These are phyloP conservation scores for Hydrozoanthus tunicans DNA, from an alignment of 64 coral and sea anemone species.

Conservation along the genomic window DNA sequence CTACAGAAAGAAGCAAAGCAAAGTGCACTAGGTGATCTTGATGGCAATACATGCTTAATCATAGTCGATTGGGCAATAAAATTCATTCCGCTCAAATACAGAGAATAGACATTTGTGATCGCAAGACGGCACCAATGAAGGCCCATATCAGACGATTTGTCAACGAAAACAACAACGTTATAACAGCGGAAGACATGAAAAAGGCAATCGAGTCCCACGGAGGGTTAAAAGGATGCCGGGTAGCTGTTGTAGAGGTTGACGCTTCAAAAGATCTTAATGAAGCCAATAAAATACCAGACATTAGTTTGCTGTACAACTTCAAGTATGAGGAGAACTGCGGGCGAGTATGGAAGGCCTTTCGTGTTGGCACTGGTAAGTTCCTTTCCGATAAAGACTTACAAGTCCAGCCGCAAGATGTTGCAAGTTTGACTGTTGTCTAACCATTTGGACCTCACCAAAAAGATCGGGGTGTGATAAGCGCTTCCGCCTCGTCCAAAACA, in stretches of 20 bases:
- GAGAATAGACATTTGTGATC: conserved; percentile 28
- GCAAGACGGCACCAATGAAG: conserved; percentile 38
- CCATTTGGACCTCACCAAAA: too few relatives aligned
- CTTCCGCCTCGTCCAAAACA: neutral
- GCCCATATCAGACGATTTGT: conserved; percentile 31
- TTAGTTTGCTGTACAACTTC: conserved; percentile 65
- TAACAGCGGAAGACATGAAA: conserved; percentile 43
- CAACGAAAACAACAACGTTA: conserved; percentile 20
- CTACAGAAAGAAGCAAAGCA: conserved; percentile 60
- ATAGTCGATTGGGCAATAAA: too few relatives aligned
- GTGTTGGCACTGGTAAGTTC: conserved; percentile 21
- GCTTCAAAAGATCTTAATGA: conserved; percentile 1
- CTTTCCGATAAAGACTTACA: too few relatives aligned
- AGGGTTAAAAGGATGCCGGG: conserved; percentile 58
- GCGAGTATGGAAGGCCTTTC: conserved; percentile 42
- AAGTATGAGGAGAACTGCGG: conserved; percentile 43
- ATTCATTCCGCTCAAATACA: too few relatives aligned
- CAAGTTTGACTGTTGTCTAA: too few relatives aligned
- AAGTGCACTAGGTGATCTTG: conserved; percentile 40
- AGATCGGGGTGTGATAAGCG: neutral
- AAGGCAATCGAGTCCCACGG: conserved; percentile 56
- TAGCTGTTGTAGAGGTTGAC: conserved; percentile 56
- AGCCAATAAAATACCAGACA: conserved; percentile 36
- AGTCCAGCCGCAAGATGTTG: too few relatives aligned
- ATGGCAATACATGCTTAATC: too few relatives aligned